Evolutionary conservation across 2,797 vertebrate genomes (phyloP).

Genomic region (Muscicapa comitata): DNA sequence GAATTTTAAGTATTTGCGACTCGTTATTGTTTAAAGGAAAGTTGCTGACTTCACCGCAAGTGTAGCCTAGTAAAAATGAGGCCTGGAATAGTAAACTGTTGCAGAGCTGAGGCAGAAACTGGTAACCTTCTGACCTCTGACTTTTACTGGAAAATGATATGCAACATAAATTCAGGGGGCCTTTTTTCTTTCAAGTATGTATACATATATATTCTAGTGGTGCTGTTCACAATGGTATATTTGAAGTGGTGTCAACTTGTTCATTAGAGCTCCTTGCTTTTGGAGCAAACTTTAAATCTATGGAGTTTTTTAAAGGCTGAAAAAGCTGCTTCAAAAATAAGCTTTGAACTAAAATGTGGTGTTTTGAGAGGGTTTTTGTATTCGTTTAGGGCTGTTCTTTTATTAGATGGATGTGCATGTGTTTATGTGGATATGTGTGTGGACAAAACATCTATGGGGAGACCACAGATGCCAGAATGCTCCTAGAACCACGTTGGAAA

Average conservation of each 20-base stretch:
- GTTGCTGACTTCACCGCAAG: constrained; percentile 76
- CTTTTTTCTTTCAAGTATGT: constrained; percentile 71
- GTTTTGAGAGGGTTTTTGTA: neutral
- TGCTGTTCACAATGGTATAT: neutral
- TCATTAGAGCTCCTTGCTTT: constrained; percentile 45
- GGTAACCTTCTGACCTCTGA: constrained; percentile 77
- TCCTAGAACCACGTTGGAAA: neutral
- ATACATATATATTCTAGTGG: constrained; percentile 2
- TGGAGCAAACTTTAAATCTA: neutral
- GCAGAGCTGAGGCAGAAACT: constrained; percentile 72
- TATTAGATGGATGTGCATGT: neutral
- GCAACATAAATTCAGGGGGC: constrained; percentile 75
- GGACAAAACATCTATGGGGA: neutral
- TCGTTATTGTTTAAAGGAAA: constrained; percentile 72
- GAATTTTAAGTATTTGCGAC: constrained; percentile 69
- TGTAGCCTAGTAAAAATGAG: constrained; percentile 71
- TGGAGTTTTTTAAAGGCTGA: neutral
- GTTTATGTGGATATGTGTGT: neutral
- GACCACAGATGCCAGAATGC: neutral
- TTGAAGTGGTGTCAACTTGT: constrained; percentile 47
- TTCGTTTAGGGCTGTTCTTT: neutral
- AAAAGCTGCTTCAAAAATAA: neutral
- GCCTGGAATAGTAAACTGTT: constrained; percentile 72
- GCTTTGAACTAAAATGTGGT: neutral
- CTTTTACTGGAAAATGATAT: constrained; percentile 78